phyloP scores from a whole-genome alignment of 2,113 vertebrate species.

The Mesocricetus auratus region DNA sequence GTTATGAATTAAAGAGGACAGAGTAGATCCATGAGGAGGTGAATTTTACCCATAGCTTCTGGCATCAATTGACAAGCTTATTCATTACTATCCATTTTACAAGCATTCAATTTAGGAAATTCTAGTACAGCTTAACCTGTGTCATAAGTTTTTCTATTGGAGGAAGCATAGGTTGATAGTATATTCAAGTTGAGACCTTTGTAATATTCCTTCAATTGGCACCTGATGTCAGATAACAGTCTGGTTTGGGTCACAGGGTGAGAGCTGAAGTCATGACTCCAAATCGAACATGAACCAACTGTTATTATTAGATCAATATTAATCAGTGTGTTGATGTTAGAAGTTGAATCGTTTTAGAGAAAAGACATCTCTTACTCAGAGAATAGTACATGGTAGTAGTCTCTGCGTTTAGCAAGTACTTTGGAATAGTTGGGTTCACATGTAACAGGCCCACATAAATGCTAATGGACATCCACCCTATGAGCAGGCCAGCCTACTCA shows the following conservation, averaged over 20 bases:
- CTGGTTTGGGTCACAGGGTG: neutral
- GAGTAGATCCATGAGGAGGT: neutral
- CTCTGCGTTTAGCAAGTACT: neutral
- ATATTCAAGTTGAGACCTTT: neutral
- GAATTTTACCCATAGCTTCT: slow-evolving; percentile 25
- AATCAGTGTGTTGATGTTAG: neutral
- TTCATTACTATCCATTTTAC: neutral
- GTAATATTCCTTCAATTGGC: neutral
- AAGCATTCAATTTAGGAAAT: neutral
- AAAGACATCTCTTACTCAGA: neutral
- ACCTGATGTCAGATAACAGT: neutral
- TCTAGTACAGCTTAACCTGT: neutral
- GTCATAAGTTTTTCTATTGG: neutral
- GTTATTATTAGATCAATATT: neutral
- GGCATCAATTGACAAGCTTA: neutral
- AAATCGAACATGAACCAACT: neutral
- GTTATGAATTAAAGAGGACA: neutral
- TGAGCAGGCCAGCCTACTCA: neutral
- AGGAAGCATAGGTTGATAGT: neutral
- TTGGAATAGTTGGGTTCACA: neutral
- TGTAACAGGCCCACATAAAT: neutral
- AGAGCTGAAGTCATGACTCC: neutral
- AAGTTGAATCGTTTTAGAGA: neutral
- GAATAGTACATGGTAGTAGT: neutral
- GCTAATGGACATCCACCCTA: neutral